phyloP scores from a whole-genome alignment of 1,140 invertebrate genomes.

The fruit fly (Drosophila melanogaster) region DNA sequence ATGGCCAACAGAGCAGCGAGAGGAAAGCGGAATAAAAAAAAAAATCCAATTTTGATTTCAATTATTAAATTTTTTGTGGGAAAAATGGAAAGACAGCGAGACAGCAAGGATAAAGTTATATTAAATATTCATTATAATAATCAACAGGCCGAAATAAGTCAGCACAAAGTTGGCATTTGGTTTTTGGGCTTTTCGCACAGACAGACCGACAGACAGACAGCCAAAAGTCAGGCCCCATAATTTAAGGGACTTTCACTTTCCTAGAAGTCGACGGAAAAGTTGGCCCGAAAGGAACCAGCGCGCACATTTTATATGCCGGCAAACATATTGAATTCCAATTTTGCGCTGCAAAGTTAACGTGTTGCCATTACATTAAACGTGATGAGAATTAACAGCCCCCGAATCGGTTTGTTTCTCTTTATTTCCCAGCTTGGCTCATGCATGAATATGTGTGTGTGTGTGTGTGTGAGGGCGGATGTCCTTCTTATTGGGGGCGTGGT shows the following conservation, averaged over 20 bases:
- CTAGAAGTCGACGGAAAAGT: conserved; percentile 46
- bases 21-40: conserved; percentile 29
- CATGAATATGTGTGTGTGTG: conserved; percentile 3
- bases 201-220: conserved; percentile 8
- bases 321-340: conserved; percentile 83
- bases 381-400: conserved; percentile 78
- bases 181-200: conserved; percentile 27
- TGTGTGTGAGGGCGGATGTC: conserved; percentile 9
- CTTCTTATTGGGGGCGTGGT: conserved; percentile 42
- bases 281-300: conserved; percentile 9
- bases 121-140: conserved; percentile 80
- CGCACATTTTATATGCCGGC: conserved; percentile 64
- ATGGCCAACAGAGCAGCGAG: conserved; percentile 23
- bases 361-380: conserved; percentile 80
- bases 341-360: conserved; percentile 78
- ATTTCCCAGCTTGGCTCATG: conserved; percentile 3
- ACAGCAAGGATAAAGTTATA: conserved; percentile 51
- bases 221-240: conserved; percentile 46
- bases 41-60: conserved; percentile 55
- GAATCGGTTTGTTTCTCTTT: conserved; percentile 24
- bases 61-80: conserved; percentile 40
- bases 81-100: conserved; percentile 23
- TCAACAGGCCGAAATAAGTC: conserved; percentile 50
- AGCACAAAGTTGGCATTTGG: conserved; percentile 48
- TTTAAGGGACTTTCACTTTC: conserved; percentile 57